Percentiles rank a stretch among this genome's conserved stretches.
These are phyloP conservation scores for Glaucidium brasilianum DNA, from an alignment of 2,113 vertebrate species.

Conservation along the genomic window DNA sequence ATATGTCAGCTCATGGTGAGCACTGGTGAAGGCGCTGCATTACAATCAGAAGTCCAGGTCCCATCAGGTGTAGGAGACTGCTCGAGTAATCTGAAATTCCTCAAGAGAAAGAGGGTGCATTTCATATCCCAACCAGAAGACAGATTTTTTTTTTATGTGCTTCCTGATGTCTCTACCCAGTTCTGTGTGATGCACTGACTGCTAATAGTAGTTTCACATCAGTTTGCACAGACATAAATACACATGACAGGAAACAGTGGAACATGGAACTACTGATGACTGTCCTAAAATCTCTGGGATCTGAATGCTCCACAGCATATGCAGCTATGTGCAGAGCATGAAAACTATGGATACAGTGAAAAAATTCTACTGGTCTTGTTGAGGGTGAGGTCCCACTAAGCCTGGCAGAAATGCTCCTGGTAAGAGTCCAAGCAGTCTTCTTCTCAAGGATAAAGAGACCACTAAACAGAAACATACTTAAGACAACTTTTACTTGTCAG, in stretches of 20 bases:
- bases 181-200: background rate
- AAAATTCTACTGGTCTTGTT: background rate
- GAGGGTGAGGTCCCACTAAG: background rate
- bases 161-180: background rate
- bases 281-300: background rate
- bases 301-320: background rate
- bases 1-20: background rate
- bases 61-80: background rate
- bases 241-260: background rate
- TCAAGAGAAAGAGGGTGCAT: background rate
- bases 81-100: background rate
- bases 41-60: background rate
- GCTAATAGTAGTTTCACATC: background rate
- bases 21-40: background rate
- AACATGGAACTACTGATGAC: rapidly evolving
- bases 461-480: background rate
- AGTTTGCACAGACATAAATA: background rate
- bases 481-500: background rate
- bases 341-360: background rate
- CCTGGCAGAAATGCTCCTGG: background rate
- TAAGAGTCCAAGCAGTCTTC: background rate
- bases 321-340: background rate
- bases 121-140: background rate
- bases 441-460: background rate
- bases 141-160: background rate